Percentiles rank a stretch among this genome's conserved stretches.
Conservation (phyloP, 2,888 invertebrate genomes). For the Andrena marginata region DNA sequence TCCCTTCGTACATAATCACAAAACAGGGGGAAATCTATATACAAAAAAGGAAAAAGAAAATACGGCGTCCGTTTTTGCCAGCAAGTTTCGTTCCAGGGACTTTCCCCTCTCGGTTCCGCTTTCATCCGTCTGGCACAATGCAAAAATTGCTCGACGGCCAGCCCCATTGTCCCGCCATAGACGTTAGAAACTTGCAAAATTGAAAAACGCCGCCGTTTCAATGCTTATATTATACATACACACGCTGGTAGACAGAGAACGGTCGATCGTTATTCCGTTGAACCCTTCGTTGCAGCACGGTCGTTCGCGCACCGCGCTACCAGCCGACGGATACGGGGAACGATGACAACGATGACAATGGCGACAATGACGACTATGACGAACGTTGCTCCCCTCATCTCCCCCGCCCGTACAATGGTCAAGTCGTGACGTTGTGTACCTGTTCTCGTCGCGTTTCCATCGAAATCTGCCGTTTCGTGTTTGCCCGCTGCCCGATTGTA, state of each 20-base stretch:
- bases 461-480: slow-evolving; percentile 59
- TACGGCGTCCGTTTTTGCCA: slow-evolving; percentile 32
- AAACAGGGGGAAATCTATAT: not conserved
- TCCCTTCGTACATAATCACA: not conserved
- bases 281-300: slow-evolving; percentile 58
- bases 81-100: not conserved
- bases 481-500: slow-evolving; percentile 43
- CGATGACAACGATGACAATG: slow-evolving; percentile 73
- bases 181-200: slow-evolving; percentile 60
- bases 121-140: slow-evolving; percentile 47
- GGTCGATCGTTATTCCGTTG: slow-evolving; percentile 64
- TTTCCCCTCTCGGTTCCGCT: slow-evolving; percentile 6
- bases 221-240: slow-evolving; percentile 56
- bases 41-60: not conserved
- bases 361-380: slow-evolving; percentile 75
- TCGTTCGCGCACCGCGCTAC: slow-evolving; percentile 26
- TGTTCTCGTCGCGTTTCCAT: slow-evolving; percentile 44
- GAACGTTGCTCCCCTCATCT: slow-evolving; percentile 55
- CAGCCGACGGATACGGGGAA: slow-evolving; percentile 48
- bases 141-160: slow-evolving; percentile 52
- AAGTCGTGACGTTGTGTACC: slow-evolving; percentile 57
- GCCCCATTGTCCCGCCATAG: slow-evolving; percentile 48
- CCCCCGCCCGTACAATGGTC: slow-evolving; percentile 68
- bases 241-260: slow-evolving; percentile 8
- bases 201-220: slow-evolving; percentile 56